phyloP scores from a whole-genome alignment of 2,888 invertebrate genomes.

The Netelia melanura region DNA sequence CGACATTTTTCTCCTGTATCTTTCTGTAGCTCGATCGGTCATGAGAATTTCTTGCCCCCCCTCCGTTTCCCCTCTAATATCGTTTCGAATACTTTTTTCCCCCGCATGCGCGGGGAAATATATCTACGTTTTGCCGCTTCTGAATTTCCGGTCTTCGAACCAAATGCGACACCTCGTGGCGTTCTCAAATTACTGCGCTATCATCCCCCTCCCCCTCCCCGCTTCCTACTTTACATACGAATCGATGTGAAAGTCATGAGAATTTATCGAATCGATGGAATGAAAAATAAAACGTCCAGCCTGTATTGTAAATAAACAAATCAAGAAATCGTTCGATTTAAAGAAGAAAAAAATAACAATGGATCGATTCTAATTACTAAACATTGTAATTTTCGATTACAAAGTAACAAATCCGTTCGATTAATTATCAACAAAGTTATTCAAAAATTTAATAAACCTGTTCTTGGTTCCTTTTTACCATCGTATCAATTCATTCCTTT shows the following conservation, averaged over 20 bases:
- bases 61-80: neutral
- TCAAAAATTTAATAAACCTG: neutral
- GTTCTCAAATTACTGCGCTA: no score
- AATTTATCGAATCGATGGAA: no score
- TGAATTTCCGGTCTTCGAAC: neutral
- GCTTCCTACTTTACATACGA: no score
- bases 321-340: no score
- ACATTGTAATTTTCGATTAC: neutral
- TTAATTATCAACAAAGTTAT: neutral
- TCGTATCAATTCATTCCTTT: no score
- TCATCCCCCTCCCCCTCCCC: no score
- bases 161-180: neutral
- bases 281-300: no score
- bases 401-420: neutral
- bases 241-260: no score
- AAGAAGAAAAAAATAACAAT: neutral
- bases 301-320: no score
- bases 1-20: conserved; percentile 51
- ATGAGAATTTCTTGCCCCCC: conserved; percentile 13
- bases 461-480: no score
- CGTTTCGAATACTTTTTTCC: neutral
- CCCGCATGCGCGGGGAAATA: neutral
- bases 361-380: neutral
- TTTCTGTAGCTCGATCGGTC: conserved; percentile 33
- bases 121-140: neutral